Base-by-base conservation (phyloP, 2,113 vertebrate genomes). In the Phyllostomus discolor region DNA sequence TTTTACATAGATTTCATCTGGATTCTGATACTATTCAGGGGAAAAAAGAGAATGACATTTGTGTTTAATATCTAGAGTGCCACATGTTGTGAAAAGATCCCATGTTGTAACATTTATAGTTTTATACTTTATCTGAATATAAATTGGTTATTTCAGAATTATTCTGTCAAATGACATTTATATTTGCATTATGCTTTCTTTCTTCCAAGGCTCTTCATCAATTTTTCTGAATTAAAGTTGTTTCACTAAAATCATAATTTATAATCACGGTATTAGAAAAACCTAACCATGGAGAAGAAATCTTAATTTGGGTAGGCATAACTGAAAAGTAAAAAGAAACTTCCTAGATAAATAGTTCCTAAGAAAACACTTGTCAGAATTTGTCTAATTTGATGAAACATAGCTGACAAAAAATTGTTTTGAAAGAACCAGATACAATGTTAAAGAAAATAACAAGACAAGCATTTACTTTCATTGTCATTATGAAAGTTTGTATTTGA, bases 41-140 rank as follows among this genome's bases (percentile, higher is more conserved):
- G 59, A 43, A 67, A 81, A 82, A 91, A 87, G 59, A 88, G 43
- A 80, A 85, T 72, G 80, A 87, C 69, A 96, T 94, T 91, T 95
- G 48, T 62, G 48, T 92, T 93, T 94, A 81, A 76, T 91, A 95
- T 88, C 57, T 88, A 84, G 57, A 66, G n/a, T 91, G 43, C 20
- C 82, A 85, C 90, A 81, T 88, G 86, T 70, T 72, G 26, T 62
- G 48, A 81, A 94, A 94, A 94, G 33, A 82, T 72, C 38, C 75
- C 78, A 80, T 64, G 28, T 66, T 96, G 7, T 93, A 88, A 84
- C 70, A 93, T 95, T 94, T 88, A 91, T 50, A 91, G 11, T 41
- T 95, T 76, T 80, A 84, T 91, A 33, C 8, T 76, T 96, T 64
- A 88, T 85, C 79, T 91, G 57, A 97, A 88, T 95, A 88, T 46